Evolutionary conservation across 2,113 vertebrate genomes (phyloP), one percentile per base, ranked within the genome.

Genomic region (Panthera leo): DNA sequence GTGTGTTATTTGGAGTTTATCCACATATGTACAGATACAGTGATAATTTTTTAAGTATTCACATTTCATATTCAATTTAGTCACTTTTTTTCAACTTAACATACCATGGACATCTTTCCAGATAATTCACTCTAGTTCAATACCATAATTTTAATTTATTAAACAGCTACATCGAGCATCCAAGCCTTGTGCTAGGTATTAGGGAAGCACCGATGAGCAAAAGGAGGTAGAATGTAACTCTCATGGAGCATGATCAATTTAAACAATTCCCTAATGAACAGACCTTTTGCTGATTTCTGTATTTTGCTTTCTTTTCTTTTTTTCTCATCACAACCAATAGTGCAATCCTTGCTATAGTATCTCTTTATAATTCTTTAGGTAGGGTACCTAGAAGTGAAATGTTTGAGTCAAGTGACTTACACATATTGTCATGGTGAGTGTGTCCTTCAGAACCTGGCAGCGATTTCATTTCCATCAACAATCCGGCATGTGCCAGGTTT

Each of bases 271-370:
- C 23, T 53, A 36, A 4, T 9, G 31, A 68, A 68, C 8, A 93
- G 12, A n/a, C 6, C 16, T 93, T 39, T 55, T 83, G 10, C 55
- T 92, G 80, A 71, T 61, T 94, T 82, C n/a, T 36, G 45, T 36
- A 58, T 91, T 95, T 83, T 48, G 7, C 18, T 14, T 80, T 97
- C 67, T 51, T 83, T 75, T 87, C 42, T 91, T 91, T 53, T 51
- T 79, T 45, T 45, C 45, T 45, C 45, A 80, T 67, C 61, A 84
- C 39, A 83, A 68, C 48, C 23, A 86, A 25, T 65, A 79, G 23
- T 71, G 42, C 82, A 19, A 75, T 45, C n/a, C 5, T 93, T 29
- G 48, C 45, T 70, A 70, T n/a, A 45, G 8, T 76, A 31, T 70
- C 9, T 89, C 61, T 94, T 73, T 34, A 91, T 58, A 70, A 89